phyloP scores from a whole-genome alignment of 2,113 vertebrate genomes.

The rat (Rattus norvegicus) region GRCr8 NC_086031.1:71616501-71617000 shows the following conservation, averaged over 20 bases:
- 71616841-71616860: neutral
- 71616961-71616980: neutral
- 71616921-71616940: neutral
- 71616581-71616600: neutral
- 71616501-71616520: neutral
- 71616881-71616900: neutral
- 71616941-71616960: neutral
- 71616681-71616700: conserved; percentile 19
- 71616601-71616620: neutral
- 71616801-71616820: conserved; percentile 54
- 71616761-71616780: conserved; percentile 50
- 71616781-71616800: conserved; percentile 64
- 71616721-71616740: conserved; percentile 53
- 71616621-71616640: conserved; percentile 8
- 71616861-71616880: neutral
- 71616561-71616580: neutral
- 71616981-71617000: neutral
- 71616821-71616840: conserved; percentile 39
- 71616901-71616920: neutral
- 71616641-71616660: neutral
- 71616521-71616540: neutral
- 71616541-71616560: neutral
- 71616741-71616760: conserved; percentile 53
- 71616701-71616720: neutral
- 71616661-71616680: neutral